Evolutionary conservation across 1,140 invertebrate species (phyloP), one percentile per base, ranked within the genome.

Genomic region (Macrotrachela quadricornifera): DNA sequence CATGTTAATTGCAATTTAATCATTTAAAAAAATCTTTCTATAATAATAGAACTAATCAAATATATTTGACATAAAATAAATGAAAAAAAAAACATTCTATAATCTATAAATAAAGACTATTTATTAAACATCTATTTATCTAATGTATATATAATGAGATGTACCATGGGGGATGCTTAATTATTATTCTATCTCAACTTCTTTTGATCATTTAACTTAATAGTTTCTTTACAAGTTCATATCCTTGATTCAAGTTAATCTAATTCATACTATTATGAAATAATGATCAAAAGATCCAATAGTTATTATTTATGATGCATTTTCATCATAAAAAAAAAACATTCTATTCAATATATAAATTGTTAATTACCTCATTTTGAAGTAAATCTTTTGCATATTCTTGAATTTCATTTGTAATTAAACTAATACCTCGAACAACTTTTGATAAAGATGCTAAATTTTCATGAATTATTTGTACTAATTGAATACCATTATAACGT

Each of bases 271-370:
- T 40, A 10, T 40, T 14, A 40, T 40, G 39, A 10, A 40, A 40
- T 14, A 10, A 10, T 40, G 10, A 40, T 10, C 14, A 14, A 14
- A 40, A 40, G 14, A 10, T 54, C 46, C 9, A 54, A 38, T 17
- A 43, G 39, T 45, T 41, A 48, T 16, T 48, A 54, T 54, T 43
- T 14, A 18, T 48, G 46, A 17, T 48, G 46, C 17, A 48, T 46
- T 38, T 36, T 9, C 11, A 46, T 54, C 14, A 40, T 40, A 1
- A 87, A 63, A 61, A 82, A 91, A 84, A 80, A 0, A 84, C 85
- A 37, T 77, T 70, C 85, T 85, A 91, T 13, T 77, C 60, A 41
- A 73, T 68, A 43, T 76, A 67, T 85, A 85, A 91, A 6, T 64
- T 61, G 36, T 68, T 62, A 0, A 84, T 85, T 12, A 80, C 82